These are phyloP conservation scores for Haemorhous mexicanus DNA, from an alignment of 2,113 vertebrate genomes.

Conservation along the genomic window DNA sequence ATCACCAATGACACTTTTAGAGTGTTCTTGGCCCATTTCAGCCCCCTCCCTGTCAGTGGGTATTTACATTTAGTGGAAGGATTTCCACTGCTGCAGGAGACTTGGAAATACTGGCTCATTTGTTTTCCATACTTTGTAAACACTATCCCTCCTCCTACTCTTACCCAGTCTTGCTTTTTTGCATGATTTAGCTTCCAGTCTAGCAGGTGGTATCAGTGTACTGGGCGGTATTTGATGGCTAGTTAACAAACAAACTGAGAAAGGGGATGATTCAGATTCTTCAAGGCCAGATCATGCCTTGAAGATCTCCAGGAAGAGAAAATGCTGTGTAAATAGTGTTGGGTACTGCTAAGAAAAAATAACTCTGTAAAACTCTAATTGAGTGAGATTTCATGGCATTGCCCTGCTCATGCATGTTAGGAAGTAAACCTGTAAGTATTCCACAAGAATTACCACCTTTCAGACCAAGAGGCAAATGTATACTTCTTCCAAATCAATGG, in stretches of 20 bases:
- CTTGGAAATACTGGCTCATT: background rate
- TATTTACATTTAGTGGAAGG: background rate
- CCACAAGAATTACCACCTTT: background rate
- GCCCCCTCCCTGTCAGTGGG: rapidly evolving
- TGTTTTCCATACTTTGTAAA: background rate
- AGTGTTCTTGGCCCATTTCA: background rate
- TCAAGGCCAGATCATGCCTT: background rate
- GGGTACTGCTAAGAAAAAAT: background rate
- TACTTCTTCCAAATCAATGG: background rate
- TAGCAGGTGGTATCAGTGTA: background rate
- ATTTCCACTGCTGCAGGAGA: background rate
- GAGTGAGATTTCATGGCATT: background rate
- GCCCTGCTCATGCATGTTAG: background rate
- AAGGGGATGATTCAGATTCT: background rate
- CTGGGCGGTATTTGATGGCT: background rate
- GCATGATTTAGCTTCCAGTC: background rate
- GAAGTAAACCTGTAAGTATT: background rate
- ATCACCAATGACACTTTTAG: background rate
- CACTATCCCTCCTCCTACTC: background rate
- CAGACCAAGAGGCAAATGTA: background rate
- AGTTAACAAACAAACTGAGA: background rate
- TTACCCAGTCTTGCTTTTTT: background rate
- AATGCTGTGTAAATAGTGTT: background rate
- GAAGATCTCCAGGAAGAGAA: background rate
- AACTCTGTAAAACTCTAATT: background rate